phyloP scores from a whole-genome alignment of 2,113 vertebrate species.

The Tenebrosternarchus preto region DNA sequence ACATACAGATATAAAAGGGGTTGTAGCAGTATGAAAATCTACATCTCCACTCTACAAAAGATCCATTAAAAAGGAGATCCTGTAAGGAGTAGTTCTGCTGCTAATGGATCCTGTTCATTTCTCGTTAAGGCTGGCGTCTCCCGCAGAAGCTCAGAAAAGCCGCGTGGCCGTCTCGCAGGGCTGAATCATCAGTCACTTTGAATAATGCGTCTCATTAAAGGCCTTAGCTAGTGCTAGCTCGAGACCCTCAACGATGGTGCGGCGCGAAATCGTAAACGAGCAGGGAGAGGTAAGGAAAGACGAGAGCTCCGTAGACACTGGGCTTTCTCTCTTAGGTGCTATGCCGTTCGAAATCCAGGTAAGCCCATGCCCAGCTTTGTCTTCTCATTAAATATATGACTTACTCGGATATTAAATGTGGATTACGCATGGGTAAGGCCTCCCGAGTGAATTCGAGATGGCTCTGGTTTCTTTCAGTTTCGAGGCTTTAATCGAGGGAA shows the following conservation, averaged over 20 bases:
- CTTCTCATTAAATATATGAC: constrained; percentile 54
- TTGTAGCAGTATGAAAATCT: constrained; percentile 34
- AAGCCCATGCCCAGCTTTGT: constrained; percentile 46
- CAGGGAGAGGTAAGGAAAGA: constrained; percentile 42
- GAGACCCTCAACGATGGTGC: constrained; percentile 63
- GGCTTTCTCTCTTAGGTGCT: constrained; percentile 21
- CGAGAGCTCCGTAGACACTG: constrained; percentile 24
- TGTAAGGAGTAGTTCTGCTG: constrained; percentile 11
- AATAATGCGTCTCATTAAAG: constrained; percentile 64
- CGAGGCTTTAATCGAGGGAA: neutral
- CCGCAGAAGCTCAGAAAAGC: constrained; percentile 45
- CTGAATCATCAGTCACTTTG: constrained; percentile 68
- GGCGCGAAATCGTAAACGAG: constrained; percentile 52
- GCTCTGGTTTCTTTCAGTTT: neutral
- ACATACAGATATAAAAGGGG: constrained; percentile 1
- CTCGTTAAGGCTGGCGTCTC: constrained; percentile 56
- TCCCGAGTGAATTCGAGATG: neutral
- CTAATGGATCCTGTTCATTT: constrained; percentile 61
- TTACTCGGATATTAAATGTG: constrained; percentile 41
- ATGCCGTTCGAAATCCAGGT: constrained; percentile 50
- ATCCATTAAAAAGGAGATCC: constrained; percentile 41
- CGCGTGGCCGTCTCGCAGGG: constrained; percentile 50
- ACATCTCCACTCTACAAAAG: constrained; percentile 39
- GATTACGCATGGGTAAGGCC: neutral
- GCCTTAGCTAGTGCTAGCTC: constrained; percentile 36